Conservation (phyloP, 2,888 invertebrate genomes). For the Pasiphila rectangulata region DNA sequence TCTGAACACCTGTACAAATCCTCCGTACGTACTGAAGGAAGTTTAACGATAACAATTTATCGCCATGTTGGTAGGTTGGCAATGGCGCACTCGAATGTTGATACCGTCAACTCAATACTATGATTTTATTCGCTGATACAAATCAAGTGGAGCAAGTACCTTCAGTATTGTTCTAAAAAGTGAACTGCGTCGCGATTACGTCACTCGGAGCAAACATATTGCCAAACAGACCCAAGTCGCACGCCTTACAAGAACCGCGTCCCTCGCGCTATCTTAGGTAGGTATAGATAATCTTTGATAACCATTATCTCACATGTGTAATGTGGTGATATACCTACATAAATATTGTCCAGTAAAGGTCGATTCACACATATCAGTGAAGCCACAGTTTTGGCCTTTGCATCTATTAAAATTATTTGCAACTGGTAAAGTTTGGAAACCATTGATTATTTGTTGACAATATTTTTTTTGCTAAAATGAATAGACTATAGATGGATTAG, state of each 20-base stretch:
- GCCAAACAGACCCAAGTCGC: constrained; percentile 31
- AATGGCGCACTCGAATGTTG: constrained; percentile 26
- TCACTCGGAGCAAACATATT: constrained; percentile 45
- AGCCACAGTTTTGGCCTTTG: too few relatives aligned
- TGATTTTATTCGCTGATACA: constrained; percentile 24
- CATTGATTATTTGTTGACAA: too few relatives aligned
- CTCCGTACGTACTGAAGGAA: constrained; percentile 56
- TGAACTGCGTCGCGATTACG: constrained; percentile 21
- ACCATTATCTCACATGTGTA: constrained; percentile 22
- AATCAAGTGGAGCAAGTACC: background rate
- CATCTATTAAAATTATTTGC: too few relatives aligned
- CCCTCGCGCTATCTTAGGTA: constrained; percentile 49
- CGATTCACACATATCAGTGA: too few relatives aligned
- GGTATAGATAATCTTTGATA: constrained; percentile 57
- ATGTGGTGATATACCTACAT: too few relatives aligned
- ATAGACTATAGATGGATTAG: too few relatives aligned
- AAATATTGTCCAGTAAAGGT: too few relatives aligned
- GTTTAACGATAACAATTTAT: constrained; percentile 57
- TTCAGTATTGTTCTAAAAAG: constrained; percentile 23
- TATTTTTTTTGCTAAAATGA: too few relatives aligned
- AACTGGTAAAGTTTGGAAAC: too few relatives aligned
- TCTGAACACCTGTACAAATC: constrained; percentile 66
- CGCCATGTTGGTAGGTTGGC: constrained; percentile 43
- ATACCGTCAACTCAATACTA: constrained; percentile 27
- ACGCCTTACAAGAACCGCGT: constrained; percentile 35